Evolutionary conservation across 2,797 vertebrate genomes (phyloP), one percentile per base, ranked within the genome.

Genomic region (Enteromius thamalakanensis): DNA sequence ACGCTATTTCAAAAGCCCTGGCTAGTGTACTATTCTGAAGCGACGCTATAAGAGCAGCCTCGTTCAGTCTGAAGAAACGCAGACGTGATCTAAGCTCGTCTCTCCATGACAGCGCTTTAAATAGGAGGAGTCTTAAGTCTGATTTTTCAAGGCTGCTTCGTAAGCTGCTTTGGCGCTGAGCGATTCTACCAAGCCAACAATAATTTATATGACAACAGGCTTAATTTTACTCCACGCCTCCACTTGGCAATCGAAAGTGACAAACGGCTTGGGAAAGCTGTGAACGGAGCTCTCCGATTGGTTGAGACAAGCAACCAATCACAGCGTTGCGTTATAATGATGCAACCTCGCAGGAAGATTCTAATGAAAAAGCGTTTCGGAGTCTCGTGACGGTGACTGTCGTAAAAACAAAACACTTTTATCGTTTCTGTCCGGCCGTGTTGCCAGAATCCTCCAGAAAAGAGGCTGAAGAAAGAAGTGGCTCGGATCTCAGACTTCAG

Each of bases 141-240:
- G 89, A 90, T 92, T 88, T 90, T 93, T 87, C 87, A 90, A 89
- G 91, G 88, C 91, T 90, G 90, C 88, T 93, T 91, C 88, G 89
- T 95, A 93, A 94, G 93, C 93, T 91, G 90, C 93, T 94, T 94
- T 93, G 87, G 90, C 90, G 90, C 91, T 89, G 92, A 94, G 93
- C 91, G 88, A 93, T 91, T 93, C 92, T 92, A 92, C 87, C 91
- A 87, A 87, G 89, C 91, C 91, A 91, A 93, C 92, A 92, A 93
- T 95, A 95, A 95, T 94, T 93, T 92, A 94, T 92, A 91, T 94
- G 93, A 95, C 93, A 95, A 93, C 90, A 92, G 92, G 92, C 92
- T 94, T 93, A 93, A 92, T 92, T 90, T 90, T 62, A 58, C 76
- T 17, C 37, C 15, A 15, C 19, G 40, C 55, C 60, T 71, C 34